Percentiles rank a stretch among this genome's conserved stretches.
Conservation (phyloP, 2,797 vertebrate genomes). For the Bradypus variegatus region DNA sequence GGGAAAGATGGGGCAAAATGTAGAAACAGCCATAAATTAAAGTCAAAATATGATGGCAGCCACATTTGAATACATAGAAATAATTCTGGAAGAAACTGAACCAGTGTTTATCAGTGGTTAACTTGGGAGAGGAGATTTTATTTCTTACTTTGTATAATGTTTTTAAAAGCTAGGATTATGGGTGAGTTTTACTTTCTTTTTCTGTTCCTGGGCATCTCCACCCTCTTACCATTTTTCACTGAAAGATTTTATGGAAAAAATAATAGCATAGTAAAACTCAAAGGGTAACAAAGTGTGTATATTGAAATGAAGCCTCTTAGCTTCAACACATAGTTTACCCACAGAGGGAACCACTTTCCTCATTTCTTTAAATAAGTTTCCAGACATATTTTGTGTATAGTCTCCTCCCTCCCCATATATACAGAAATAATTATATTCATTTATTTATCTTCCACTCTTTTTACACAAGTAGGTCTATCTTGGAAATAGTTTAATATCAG, state of each 20-base stretch:
- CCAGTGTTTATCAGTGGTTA: not conserved
- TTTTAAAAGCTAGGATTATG: not conserved
- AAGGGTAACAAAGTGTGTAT: not conserved
- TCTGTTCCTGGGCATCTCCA: not conserved
- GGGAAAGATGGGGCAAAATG: not conserved
- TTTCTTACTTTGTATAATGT: not conserved
- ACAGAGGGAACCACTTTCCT: not conserved
- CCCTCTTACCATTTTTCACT: not conserved
- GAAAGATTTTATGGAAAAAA: slow-evolving; percentile 16
- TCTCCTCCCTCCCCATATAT: not conserved
- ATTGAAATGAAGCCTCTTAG: not conserved
- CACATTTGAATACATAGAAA: not conserved
- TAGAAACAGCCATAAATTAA: not conserved
- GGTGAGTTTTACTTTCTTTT: not conserved
- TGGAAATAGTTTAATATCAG: not conserved
- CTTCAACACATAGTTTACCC: too few species aligned
- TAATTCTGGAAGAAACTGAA: not conserved
- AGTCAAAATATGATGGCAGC: not conserved
- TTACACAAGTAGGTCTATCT: not conserved
- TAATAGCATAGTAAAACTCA: not conserved
- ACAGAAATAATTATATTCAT: too few species aligned
- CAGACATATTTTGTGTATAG: not conserved
- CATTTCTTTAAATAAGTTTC: not conserved
- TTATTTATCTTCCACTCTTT: not conserved
- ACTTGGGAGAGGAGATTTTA: not conserved